Evolutionary conservation across 2,113 vertebrate species (phyloP).

Genomic region (Neopipo cinnamomea): DNA sequence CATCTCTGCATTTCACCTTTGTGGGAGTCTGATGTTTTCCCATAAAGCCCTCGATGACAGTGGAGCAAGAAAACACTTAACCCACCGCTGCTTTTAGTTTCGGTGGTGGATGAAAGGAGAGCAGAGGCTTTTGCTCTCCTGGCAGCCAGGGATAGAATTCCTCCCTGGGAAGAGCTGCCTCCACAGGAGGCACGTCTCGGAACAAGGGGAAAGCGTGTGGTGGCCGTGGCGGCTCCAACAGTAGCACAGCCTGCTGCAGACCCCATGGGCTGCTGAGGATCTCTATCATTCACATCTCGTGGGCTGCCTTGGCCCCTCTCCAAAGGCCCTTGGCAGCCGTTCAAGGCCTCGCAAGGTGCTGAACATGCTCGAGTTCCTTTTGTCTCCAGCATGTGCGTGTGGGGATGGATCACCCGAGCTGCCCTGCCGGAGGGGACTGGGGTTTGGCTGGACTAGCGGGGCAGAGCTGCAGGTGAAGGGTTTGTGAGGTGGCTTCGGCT

Average conservation of each 20-base stretch:
- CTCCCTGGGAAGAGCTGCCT: not conserved
- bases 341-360: constrained; percentile 44
- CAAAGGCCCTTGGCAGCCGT: constrained; percentile 32
- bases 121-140: not conserved
- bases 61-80: not conserved
- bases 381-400: not conserved
- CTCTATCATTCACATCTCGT: constrained; percentile 27
- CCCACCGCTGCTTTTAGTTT: not conserved
- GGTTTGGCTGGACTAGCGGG: rapidly evolving
- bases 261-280: constrained; percentile 25
- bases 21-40: not conserved
- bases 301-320: constrained; percentile 22
- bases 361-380: not conserved
- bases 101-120: not conserved
- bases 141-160: not conserved
- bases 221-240: not conserved
- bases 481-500: not conserved
- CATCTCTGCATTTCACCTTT: not conserved
- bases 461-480: not conserved
- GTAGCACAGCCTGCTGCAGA: constrained; percentile 32
- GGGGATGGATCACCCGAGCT: not conserved
- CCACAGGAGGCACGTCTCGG: not conserved
- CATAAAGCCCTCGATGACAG: not conserved
- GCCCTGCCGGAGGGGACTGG: not conserved
- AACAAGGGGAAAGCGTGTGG: constrained; percentile 1